Base-by-base conservation (phyloP, 1,140 invertebrate genomes). In the Delia radicum region DNA sequence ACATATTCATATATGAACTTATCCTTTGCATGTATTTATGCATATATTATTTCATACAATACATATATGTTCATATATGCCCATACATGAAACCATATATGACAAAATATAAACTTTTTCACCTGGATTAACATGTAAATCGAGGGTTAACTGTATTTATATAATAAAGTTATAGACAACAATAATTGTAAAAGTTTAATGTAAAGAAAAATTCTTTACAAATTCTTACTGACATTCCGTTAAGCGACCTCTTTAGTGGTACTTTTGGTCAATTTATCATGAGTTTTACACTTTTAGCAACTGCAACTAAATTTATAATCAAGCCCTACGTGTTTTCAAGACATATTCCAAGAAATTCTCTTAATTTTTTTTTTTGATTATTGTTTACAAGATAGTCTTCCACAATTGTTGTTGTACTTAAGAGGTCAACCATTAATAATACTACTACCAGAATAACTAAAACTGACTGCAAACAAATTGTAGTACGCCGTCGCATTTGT, bases 341-440 rank as follows among this genome's bases (percentile, higher is more conserved):
- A 42, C 37, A 42, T 42, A 21, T 55, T 10, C 48, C 48, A 55
- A 55, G 48, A 55, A 55, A 24, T 55, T 55, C 48, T 55, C 24
- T 55, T 21, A 18, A 55, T 55, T 55, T 55, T 7, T 2, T 55
- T 55, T 55, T 21, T 24, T 24, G 0, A 18, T 5, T 21, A 18
- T 21, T 55, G 18, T 55, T 7, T 10, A 55, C n/a, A 55, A 55
- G 24, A 55, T n/a, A n/a, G 48, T 24, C 31, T n/a, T 33, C 5
- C 33, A 37, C 33, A 37, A 13, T 37, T 10, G 33, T 10, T 21
- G n/a, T 55, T 8, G 48, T 55, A 55, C 48, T 55, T 55, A n/a
- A 55, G 48, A 55, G 48, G 48, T 55, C 48, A 55, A 55, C 48
- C 48, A 55, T 55, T 55, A 55, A 55, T 55, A 55, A 55, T n/a